Evolutionary conservation across 2,797 vertebrate species (phyloP), one percentile per base, ranked within the genome.

Genomic region (Delichon dasypus): DNA sequence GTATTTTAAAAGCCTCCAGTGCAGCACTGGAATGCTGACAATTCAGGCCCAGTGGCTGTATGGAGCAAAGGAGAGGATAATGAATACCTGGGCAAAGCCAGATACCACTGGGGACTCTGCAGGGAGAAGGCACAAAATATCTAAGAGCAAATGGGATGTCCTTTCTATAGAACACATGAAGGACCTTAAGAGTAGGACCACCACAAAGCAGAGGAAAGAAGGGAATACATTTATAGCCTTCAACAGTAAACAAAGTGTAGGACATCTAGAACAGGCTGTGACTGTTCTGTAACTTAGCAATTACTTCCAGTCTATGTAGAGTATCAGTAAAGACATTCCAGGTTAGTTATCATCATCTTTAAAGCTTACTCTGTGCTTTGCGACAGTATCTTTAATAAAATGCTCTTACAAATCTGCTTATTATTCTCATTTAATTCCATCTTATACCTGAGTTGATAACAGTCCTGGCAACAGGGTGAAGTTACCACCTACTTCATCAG

Each of bases 351-450:
- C 71, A 88, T 89, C 7, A 93, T 64, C 80, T 96, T 96, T 93
- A 94, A 96, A 94, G 77, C 85, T 96, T 97, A 94, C 55, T 94
- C 93, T 93, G 94, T 96, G 93, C 93, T 91, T 96, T 93, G 48
- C 89, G 8, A 87, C 75, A 77, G 85, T 94, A 94, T 95, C 85
- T 95, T 94, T 94, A 97, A 97, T 97, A 96, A 97, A 97, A 91
- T 91, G 62, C 71, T 94, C 80, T 96, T 67, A 89, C 61, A 93
- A 96, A 89, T 91, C 85, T 87, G 95, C 65, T 95, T 96, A 95
- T 94, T 97, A 97, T 77, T 96, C 91, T 97, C 40, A 93, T 96
- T 96, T 96, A 94, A 96, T 96, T 95, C 74, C 67, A 95, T 89
- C 1, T 87, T 82, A 65, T 51, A 84, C 65, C 42, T 36, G 38